Percentiles rank a stretch among this genome's conserved stretches.
These are phyloP conservation scores for Meloe dianella DNA, from an alignment of 2,888 invertebrate species.

Conservation along the genomic window DNA sequence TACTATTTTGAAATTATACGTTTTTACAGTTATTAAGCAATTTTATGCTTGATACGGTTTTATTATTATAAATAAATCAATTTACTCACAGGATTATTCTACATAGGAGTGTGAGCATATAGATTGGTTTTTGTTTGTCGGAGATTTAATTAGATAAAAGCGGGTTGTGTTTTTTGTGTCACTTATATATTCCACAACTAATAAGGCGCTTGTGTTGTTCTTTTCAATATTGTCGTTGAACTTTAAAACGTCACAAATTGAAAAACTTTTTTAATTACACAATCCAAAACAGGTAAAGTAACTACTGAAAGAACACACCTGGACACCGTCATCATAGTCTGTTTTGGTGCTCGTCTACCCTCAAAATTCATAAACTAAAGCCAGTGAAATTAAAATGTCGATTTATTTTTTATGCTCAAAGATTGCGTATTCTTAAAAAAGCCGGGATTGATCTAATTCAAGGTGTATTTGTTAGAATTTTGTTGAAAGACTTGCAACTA, in stretches of 20 bases:
- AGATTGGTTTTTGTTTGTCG: background rate
- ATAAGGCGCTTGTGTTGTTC: background rate
- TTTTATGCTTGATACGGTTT: too few species aligned
- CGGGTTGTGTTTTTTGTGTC: background rate
- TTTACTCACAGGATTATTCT: too few species aligned
- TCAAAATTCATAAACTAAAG: background rate
- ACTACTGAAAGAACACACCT: conserved; percentile 1
- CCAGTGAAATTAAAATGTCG: background rate
- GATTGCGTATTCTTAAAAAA: too few species aligned
- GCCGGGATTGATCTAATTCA: too few species aligned
- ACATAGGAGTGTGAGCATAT: background rate
- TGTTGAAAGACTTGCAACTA: background rate
- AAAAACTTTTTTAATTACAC: conserved; percentile 8
- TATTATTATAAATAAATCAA: too few species aligned
- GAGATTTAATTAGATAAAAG: background rate
- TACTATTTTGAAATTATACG: too few species aligned
- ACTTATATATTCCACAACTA: background rate
- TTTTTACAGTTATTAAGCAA: background rate
- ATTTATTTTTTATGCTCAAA: too few species aligned
- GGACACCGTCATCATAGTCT: background rate
- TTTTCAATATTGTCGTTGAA: background rate
- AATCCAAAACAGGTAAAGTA: background rate
- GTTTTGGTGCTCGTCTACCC: background rate
- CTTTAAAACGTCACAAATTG: conserved; percentile 7
- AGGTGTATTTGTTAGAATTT: background rate